Evolutionary conservation across 1,140 invertebrate genomes (phyloP), one percentile per base, ranked within the genome.

Genomic region (Lithobius niger): DNA sequence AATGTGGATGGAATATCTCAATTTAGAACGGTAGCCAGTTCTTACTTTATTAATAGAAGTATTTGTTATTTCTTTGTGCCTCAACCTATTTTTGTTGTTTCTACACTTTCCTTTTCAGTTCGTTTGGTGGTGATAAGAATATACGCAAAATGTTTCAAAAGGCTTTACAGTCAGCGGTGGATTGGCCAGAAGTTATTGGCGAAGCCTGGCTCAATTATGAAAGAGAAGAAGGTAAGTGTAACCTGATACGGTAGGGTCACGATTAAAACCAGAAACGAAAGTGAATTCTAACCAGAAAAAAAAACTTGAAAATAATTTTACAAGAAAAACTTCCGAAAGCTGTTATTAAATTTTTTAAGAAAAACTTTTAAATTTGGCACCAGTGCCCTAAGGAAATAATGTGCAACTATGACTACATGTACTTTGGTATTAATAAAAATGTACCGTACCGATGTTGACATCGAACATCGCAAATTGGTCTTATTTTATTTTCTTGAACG

Each of bases 131-230:
- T 60, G 69, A 68, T 2, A 79, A 80, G 61, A 76, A 82, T 63
- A 68, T 81, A 48, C 68, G 83, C 28, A 79, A 77, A 64, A 57
- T 83, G 1, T 79, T 79, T 57, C 72, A 77, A 48, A 75, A 76
- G 69, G 83, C 82, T 10, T 59, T 86, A 25, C 72, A 74, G 58
- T 72, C 73, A 18, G 74, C 75, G 4, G 75, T 72, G 58, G 86
- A 90, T 66, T 87, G 81, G 77, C 84, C 83, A 27, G 83, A 87
- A 61, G 78, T 71, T 51, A 77, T 89, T 57, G 80, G 77, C 0
- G 76, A 81, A 43, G 73, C 82, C 15, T 87, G 84, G 78, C 65
- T 84, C 13, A 77, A 82, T 63, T 87, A 81, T 69, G 87, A 90
- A 69, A 71, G 84, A 53, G 81, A 88, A 67, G 77, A 81, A 70